Evolutionary conservation across 2,797 vertebrate species (phyloP).

Genomic region (Rhinogobio ventralis): DNA sequence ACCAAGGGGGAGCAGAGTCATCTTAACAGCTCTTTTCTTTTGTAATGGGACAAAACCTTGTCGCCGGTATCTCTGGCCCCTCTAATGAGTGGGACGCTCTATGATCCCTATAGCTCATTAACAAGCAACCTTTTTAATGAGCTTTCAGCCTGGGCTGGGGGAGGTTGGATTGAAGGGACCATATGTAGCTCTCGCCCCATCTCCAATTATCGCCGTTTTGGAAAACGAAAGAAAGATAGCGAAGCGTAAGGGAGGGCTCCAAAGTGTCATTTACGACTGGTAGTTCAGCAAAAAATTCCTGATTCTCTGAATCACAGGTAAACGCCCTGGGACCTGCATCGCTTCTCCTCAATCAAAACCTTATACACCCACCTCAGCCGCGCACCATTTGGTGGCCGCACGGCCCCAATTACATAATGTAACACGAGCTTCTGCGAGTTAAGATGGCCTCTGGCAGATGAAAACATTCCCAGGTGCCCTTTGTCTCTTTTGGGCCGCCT

Average conservation of each 20-base stretch:
- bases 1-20: slow-evolving; percentile 70
- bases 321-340: slow-evolving; percentile 53
- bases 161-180: slow-evolving; percentile 71
- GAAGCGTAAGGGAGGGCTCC: slow-evolving; percentile 51
- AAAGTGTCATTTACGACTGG: slow-evolving; percentile 54
- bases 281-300: slow-evolving; percentile 49
- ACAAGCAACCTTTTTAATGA: slow-evolving; percentile 85
- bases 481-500: slow-evolving; percentile 60
- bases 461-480: slow-evolving; percentile 76
- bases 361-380: slow-evolving; percentile 40
- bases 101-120: slow-evolving; percentile 85
- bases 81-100: slow-evolving; percentile 78
- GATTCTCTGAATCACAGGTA: slow-evolving; percentile 57
- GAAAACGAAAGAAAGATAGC: slow-evolving; percentile 47
- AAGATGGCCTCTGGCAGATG: slow-evolving; percentile 70
- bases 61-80: slow-evolving; percentile 72
- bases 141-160: slow-evolving; percentile 79
- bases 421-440: slow-evolving; percentile 75
- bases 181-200: slow-evolving; percentile 80
- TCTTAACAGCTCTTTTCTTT: slow-evolving; percentile 80
- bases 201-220: slow-evolving; percentile 79
- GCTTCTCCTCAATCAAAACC: slow-evolving; percentile 52
- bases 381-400: slow-evolving; percentile 76
- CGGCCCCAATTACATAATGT: slow-evolving; percentile 78
- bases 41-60: slow-evolving; percentile 76